Percentiles rank a stretch among this genome's conserved stretches.
phyloP scores from a whole-genome alignment of 2,888 invertebrate species.

The Synergus japonicus region DNA sequence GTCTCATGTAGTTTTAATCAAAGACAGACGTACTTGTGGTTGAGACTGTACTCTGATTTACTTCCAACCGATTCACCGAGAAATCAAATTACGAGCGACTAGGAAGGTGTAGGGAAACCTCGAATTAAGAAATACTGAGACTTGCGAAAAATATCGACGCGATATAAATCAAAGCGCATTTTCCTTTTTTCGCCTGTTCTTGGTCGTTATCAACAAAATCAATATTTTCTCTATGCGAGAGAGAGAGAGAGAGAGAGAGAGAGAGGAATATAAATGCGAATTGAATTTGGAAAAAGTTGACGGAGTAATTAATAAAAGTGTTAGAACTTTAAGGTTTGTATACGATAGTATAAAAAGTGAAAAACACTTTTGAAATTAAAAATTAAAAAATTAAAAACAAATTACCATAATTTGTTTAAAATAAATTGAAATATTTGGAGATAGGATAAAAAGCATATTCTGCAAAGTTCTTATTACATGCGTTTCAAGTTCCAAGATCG shows the following conservation, averaged over 20 bases:
- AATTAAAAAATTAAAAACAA: too few species aligned
- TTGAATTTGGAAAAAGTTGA: background rate
- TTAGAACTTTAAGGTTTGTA: background rate
- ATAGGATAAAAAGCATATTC: background rate
- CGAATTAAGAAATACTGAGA: constrained; percentile 77
- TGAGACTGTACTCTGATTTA: constrained; percentile 73
- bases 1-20: background rate
- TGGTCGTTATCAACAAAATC: background rate
- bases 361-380: too few species aligned
- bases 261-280: background rate
- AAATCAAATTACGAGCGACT: constrained; percentile 71
- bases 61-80: constrained; percentile 72
- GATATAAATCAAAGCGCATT: constrained; percentile 71
- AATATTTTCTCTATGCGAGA: background rate
- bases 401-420: too few species aligned
- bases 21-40: constrained; percentile 55
- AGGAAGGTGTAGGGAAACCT: constrained; percentile 64
- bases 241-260: background rate
- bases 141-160: constrained; percentile 74
- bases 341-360: too few species aligned
- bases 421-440: too few species aligned
- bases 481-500: background rate
- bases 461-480: background rate
- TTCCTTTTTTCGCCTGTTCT: background rate
- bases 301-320: background rate